phyloP scores from a whole-genome alignment of 2,888 invertebrate species.

The Branchinecta sandiegonensis region DNA sequence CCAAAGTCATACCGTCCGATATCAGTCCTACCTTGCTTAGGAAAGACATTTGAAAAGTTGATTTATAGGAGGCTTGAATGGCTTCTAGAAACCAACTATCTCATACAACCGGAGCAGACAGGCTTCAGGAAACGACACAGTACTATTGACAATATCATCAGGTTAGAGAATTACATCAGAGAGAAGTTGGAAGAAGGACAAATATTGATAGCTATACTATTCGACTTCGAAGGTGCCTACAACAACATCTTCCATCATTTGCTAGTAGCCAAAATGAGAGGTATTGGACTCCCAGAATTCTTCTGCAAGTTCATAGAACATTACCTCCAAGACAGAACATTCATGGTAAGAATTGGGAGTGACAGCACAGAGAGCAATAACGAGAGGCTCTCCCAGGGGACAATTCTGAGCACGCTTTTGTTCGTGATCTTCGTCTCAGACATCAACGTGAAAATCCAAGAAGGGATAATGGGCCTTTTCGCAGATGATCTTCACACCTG shows the following conservation, averaged over 20 bases:
- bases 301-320: neutral
- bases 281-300: neutral
- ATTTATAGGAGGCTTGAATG: no score
- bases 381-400: no score
- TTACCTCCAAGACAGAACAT: no score
- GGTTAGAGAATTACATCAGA: slow-evolving; percentile 4
- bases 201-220: neutral
- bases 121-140: neutral
- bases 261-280: neutral
- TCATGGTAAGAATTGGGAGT: no score
- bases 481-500: neutral
- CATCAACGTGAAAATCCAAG: neutral
- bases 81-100: no score
- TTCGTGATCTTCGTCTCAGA: neutral
- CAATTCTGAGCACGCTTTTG: neutral
- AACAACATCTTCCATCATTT: neutral
- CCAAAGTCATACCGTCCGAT: no score
- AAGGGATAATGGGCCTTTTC: neutral
- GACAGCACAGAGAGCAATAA: no score
- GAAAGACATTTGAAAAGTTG: no score
- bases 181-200: neutral
- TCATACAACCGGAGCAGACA: no score
- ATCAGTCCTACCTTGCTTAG: no score
- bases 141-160: neutral
- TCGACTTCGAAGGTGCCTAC: neutral